Base-by-base conservation (phyloP, 2,797 vertebrate species). In the Macroramphosus scolopax region DNA sequence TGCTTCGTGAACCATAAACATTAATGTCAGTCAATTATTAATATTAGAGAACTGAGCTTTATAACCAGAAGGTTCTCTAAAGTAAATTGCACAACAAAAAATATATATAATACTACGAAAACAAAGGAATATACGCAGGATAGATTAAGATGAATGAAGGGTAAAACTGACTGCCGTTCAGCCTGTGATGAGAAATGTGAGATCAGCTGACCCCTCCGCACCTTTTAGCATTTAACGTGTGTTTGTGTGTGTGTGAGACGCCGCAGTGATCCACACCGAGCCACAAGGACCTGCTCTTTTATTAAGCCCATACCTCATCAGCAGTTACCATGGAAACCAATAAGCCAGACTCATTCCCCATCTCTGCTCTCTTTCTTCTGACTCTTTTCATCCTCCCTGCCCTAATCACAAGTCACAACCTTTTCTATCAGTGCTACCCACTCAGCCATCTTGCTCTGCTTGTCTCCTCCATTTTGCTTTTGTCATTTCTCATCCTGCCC, bases 301-400 rank as follows among this genome's bases (percentile, higher is more conserved):
- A 74, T 75, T 57, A 63, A 72, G 56, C 51, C 62, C 51, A 49
- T 52, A 70, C 57, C 75, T 86, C 75, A 66, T 72, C 81, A 86
- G 75, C 74, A 47, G 83, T 89, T 87, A 46, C 88, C 81, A 85
- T 84, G 77, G 89, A 83, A 77, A 89, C 88, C 77, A 77, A 79
- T 84, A 78, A 85, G 60, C 60, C 77, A 43, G 67, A 68, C 80
- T 81, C 72, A 54, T 55, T 63, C 53, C 54, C 48, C 36, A 8
- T 79, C 69, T 68, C 58, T 40, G 40, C 64, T 72, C 73, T 42
- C 57, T 74, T 73, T 72, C 66, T 58, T 56, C 61, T 55, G 63
- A 66, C 53, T 73, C 68, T 62, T 71, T 71, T 82, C 72, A 70
- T 81, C 67, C 55, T 43, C 39, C 8, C 56, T 57, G 64, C 49